Conservation (phyloP, 2,113 vertebrate species). For the Hiodon tergisus region DNA sequence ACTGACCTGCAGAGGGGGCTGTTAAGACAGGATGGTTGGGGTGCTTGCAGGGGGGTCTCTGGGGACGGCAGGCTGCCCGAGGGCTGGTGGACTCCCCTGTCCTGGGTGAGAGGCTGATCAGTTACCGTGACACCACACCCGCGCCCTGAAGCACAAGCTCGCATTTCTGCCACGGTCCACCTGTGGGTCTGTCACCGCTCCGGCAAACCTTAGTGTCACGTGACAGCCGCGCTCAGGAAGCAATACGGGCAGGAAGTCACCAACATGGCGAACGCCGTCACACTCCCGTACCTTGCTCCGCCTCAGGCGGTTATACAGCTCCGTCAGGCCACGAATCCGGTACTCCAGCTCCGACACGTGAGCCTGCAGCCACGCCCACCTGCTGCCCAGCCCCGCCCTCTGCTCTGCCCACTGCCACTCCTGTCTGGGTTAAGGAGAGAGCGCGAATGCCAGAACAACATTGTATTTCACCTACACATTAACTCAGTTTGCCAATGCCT, state of each 20-base stretch:
- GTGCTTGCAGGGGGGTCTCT: constrained; percentile 29
- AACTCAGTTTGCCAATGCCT: too few relatives aligned
- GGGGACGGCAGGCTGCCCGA: constrained; percentile 34
- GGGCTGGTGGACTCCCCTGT: constrained; percentile 32
- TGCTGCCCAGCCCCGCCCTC: constrained; percentile 53
- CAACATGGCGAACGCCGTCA: not conserved
- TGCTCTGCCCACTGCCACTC: constrained; percentile 49
- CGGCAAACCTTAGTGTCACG: too few relatives aligned
- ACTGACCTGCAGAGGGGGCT: constrained; percentile 42
- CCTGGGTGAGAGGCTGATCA: constrained; percentile 30
- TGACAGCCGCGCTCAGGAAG: too few relatives aligned
- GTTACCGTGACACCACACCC: not conserved
- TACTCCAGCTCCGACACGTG: constrained; percentile 57
- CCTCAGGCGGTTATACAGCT: constrained; percentile 50
- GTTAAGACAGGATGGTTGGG: constrained; percentile 34
- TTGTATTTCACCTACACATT: not conserved
- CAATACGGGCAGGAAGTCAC: too few relatives aligned
- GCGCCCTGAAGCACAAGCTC: too few relatives aligned
- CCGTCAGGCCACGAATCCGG: constrained; percentile 54
- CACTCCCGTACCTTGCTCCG: constrained; percentile 51
- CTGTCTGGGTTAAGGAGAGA: constrained; percentile 32
- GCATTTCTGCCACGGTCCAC: too few relatives aligned
- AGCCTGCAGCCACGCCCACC: constrained; percentile 60
- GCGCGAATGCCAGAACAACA: not conserved
- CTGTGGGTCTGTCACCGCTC: too few relatives aligned